phyloP scores from a whole-genome alignment of 1,140 invertebrate genomes.

The Plectrocnemia conspersa region DNA sequence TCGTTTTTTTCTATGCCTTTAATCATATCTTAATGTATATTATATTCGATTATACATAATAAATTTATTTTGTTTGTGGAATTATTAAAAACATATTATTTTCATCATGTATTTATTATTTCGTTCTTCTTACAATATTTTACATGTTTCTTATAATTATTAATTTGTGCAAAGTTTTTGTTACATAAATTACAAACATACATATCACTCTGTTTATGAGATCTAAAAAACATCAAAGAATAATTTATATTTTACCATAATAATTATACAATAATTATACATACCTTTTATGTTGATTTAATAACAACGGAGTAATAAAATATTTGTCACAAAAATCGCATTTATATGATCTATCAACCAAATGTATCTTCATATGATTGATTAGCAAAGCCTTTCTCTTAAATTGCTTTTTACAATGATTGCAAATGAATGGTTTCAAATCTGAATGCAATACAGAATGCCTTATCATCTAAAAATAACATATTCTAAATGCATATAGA shows the following conservation, averaged over 20 bases:
- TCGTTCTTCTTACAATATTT: neutral
- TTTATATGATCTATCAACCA: constrained; percentile 20
- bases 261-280: neutral
- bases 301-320: constrained; percentile 19
- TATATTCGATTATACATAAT: too few species aligned
- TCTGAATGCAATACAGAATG: constrained; percentile 25
- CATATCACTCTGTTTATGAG: constrained; percentile 13
- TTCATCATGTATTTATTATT: neutral
- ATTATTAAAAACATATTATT: neutral
- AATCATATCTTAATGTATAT: too few species aligned
- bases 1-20: too few species aligned
- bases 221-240: constrained; percentile 17
- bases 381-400: constrained; percentile 44
- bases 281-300: constrained; percentile 25
- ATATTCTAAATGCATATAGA: neutral
- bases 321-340: constrained; percentile 25
- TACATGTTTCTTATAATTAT: neutral
- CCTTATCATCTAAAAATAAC: constrained; percentile 17
- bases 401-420: constrained; percentile 38
- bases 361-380: constrained; percentile 30
- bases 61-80: too few species aligned
- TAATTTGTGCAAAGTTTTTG: constrained; percentile 21
- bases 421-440: constrained; percentile 36
- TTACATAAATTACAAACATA: constrained; percentile 11
- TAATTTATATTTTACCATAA: neutral